These are phyloP conservation scores for Saguinus midas DNA, from an alignment of 2,113 vertebrate genomes.

Conservation along the genomic window DNA sequence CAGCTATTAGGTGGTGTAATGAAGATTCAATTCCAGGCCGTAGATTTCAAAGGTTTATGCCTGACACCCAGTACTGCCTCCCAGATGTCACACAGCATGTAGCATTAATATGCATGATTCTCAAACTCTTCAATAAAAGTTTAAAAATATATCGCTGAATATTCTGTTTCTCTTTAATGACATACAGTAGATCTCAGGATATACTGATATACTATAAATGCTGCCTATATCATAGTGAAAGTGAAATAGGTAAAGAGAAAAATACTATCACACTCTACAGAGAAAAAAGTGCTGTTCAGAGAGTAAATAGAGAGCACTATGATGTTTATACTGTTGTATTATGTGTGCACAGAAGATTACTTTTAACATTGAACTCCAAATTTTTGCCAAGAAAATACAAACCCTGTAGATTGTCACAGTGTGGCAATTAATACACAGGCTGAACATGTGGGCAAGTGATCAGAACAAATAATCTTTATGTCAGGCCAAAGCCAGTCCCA, in stretches of 20 bases:
- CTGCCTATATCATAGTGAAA: neutral
- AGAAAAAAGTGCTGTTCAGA: neutral
- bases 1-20: neutral
- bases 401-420: neutral
- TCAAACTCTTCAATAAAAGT: neutral
- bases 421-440: neutral
- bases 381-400: neutral
- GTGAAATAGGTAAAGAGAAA: neutral
- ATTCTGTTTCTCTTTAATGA: neutral
- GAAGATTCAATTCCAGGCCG: neutral
- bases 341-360: neutral
- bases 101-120: neutral
- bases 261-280: neutral
- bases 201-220: neutral
- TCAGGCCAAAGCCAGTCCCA: neutral
- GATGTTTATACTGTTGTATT: neutral
- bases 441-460: neutral
- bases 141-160: neutral
- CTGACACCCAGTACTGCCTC: neutral
- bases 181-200: neutral
- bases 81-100: neutral
- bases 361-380: neutral
- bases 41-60: neutral
- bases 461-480: neutral
- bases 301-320: neutral